Evolutionary conservation across 2,888 invertebrate species (phyloP), one percentile per base, ranked within the genome.

Genomic region (Chaetoderma sp.): DNA sequence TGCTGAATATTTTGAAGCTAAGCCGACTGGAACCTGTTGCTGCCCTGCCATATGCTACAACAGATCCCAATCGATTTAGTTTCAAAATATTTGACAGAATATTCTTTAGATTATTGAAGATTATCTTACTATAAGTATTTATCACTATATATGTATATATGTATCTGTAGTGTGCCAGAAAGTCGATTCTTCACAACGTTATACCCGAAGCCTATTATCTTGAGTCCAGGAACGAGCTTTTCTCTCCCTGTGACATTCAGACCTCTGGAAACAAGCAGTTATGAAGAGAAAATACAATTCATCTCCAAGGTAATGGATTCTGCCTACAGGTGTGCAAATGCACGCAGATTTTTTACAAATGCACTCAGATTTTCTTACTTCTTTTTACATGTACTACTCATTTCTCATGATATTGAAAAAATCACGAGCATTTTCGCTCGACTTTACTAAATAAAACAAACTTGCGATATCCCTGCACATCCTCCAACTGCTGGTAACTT

Each of bases 141-240:
- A n/a, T n/a, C n/a, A n/a, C n/a, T n/a, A n/a, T n/a, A n/a, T n/a
- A n/a, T n/a, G n/a, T n/a, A n/a, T n/a, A n/a, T n/a, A n/a, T 55
- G 28, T 67, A 54, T 32, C 67, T 76, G 23, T 73, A 84, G 84
- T 65, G 78, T 77, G 18, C 85, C 86, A 55, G 68, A 70, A 42
- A 79, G 79, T 0, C 71, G 83, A 42, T 82, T 82, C 69, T 86
- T 86, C 74, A 76, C 80, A 21, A 86, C 85, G 8, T 67, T 84
- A 33, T 85, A 84, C 65, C 86, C 86, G 0, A 83, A 86, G 67
- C 81, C 82, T 23, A 77, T 86, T 52, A 78, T 82, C 10, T 72
- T 86, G n/a, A 84, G 84, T 77, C 82, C 85, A 47, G 86, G 86
- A 10, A 84, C 85, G 30, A 83, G 83, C 65, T 86, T 83, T 69